Conservation (phyloP, 2,888 invertebrate species). For the Smittia aterrima region DNA sequence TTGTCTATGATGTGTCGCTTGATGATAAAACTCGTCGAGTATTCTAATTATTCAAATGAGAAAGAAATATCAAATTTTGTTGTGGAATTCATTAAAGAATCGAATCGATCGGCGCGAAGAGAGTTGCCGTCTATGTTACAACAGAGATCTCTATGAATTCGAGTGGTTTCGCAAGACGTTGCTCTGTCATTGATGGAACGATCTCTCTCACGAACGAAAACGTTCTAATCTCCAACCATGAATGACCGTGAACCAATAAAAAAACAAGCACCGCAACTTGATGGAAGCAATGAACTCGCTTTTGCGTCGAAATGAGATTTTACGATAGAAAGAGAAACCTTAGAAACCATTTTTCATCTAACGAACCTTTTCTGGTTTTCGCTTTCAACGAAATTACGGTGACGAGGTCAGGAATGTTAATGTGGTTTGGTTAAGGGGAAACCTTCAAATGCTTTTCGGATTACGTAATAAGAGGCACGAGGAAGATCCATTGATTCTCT, state of each 20-base stretch:
- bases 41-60: conserved; percentile 42
- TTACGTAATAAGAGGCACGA: too few species aligned
- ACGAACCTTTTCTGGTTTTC: background rate
- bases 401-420: conserved; percentile 6
- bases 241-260: background rate
- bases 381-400: background rate
- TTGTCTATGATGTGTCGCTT: conserved; percentile 51
- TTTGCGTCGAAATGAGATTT: background rate
- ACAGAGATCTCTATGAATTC: background rate
- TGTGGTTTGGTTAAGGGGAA: background rate
- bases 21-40: conserved; percentile 47
- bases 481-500: too few species aligned
- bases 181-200: too few species aligned
- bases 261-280: background rate
- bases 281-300: conserved; percentile 1
- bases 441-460: background rate
- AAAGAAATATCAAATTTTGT: background rate
- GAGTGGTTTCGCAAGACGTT: too few species aligned
- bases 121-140: background rate
- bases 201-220: background rate
- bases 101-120: background rate
- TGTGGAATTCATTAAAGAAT: conserved; percentile 3
- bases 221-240: background rate
- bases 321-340: background rate
- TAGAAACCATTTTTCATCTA: background rate